These are phyloP conservation scores for Eutolmus rufibarbis DNA, from an alignment of 2,888 invertebrate species.

Conservation along the genomic window DNA sequence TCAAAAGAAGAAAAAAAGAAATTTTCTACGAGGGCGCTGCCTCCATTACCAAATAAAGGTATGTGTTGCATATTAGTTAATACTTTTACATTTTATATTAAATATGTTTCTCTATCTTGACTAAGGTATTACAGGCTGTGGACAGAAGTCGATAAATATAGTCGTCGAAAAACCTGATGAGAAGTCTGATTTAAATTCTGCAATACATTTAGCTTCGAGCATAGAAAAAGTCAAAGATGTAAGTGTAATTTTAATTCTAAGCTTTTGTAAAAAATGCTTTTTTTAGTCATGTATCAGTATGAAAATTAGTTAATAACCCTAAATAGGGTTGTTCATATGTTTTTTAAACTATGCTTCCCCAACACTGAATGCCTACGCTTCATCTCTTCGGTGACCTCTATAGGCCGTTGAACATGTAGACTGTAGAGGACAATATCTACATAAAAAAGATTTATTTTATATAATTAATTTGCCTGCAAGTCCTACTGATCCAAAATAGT, in stretches of 20 bases:
- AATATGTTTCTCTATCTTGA: neutral
- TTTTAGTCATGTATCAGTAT: neutral
- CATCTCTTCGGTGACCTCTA: too few relatives aligned
- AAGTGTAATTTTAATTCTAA: constrained; percentile 61
- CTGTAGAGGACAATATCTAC: too few relatives aligned
- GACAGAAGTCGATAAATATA: constrained; percentile 10
- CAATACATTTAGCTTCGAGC: constrained; percentile 87
- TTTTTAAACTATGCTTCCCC: too few relatives aligned
- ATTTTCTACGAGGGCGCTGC: constrained; percentile 72
- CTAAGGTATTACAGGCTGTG: neutral
- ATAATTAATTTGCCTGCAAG: too few relatives aligned
- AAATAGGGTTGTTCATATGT: too few relatives aligned
- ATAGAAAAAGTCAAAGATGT: constrained; percentile 95
- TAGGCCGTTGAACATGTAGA: too few relatives aligned
- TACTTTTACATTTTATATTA: neutral
- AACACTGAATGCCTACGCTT: too few relatives aligned
- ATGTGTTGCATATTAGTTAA: constrained; percentile 29
- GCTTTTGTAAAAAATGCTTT: neutral
- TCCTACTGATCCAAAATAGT: too few relatives aligned
- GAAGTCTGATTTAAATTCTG: constrained; percentile 57
- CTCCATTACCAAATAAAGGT: constrained; percentile 69
- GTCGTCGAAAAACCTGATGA: constrained; percentile 51
- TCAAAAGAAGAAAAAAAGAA: constrained; percentile 62
- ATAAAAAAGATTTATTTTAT: too few relatives aligned
- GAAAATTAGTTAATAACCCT: too few relatives aligned